phyloP scores from a whole-genome alignment of 2,888 invertebrate species.

The Epinotia brunnichana region DNA sequence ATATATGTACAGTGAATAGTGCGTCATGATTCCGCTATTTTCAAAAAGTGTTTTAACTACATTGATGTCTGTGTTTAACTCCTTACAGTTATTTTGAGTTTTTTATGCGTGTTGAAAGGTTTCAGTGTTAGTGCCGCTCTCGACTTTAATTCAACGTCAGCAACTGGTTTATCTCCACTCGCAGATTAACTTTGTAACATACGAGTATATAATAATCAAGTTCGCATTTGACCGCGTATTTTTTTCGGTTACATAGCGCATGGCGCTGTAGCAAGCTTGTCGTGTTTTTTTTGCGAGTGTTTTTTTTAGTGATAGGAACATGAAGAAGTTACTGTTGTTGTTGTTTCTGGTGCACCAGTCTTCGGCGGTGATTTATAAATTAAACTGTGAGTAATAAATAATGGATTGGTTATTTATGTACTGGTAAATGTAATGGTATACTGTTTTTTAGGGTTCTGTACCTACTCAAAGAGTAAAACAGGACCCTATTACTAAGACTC shows the following conservation, averaged over 20 bases:
- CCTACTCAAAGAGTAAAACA: too few species aligned
- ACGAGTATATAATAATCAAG: background rate
- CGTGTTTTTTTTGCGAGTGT: constrained; percentile 8
- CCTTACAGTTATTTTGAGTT: too few species aligned
- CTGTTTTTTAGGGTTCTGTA: too few species aligned
- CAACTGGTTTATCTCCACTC: background rate
- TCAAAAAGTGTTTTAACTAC: too few species aligned
- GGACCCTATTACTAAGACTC: too few species aligned
- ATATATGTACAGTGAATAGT: too few species aligned
- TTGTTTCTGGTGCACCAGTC: constrained; percentile 15
- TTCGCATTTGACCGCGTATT: background rate
- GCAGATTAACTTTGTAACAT: background rate
- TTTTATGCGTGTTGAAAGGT: too few species aligned
- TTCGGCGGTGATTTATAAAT: constrained; percentile 22
- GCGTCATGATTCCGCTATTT: too few species aligned
- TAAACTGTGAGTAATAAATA: constrained; percentile 23
- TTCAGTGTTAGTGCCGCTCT: too few species aligned
- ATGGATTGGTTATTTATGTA: background rate
- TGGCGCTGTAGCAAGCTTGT: background rate
- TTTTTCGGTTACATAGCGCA: background rate
- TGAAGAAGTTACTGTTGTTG: background rate
- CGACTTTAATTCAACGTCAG: background rate
- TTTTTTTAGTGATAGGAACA: background rate
- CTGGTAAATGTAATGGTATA: too few species aligned
- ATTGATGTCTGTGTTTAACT: too few species aligned